Percentiles rank a stretch among this genome's conserved stretches.
phyloP scores from a whole-genome alignment of 2,113 vertebrate genomes.

The Psettodes erumei region DNA sequence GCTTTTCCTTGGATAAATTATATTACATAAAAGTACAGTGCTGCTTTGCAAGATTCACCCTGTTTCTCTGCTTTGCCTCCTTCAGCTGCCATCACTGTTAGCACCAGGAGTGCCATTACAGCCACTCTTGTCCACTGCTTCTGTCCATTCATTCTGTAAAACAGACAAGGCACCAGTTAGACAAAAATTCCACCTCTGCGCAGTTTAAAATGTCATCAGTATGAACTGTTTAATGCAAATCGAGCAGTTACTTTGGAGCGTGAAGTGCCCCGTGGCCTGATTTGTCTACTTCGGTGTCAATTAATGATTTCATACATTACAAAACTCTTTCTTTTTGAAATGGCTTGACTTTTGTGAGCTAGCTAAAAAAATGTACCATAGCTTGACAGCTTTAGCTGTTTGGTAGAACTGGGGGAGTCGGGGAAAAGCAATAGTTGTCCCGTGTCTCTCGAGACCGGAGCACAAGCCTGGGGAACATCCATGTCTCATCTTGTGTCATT shows the following conservation, averaged over 20 bases:
- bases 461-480: constrained; percentile 29
- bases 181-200: too few species aligned
- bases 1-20: too few species aligned
- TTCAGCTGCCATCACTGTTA: constrained; percentile 77
- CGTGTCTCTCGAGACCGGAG: constrained; percentile 10
- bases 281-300: neutral
- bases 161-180: neutral
- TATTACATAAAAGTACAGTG: too few species aligned
- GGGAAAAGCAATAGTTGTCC: constrained; percentile 6
- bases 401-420: neutral
- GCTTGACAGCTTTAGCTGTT: constrained; percentile 7
- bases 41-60: constrained; percentile 61
- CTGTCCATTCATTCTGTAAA: constrained; percentile 79
- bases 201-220: neutral
- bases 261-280: neutral
- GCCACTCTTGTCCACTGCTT: constrained; percentile 78
- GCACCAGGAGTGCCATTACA: constrained; percentile 76
- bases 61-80: constrained; percentile 81
- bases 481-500: constrained; percentile 34
- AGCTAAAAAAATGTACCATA: neutral
- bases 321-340: neutral
- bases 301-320: neutral
- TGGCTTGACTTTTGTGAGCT: neutral
- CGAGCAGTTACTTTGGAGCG: neutral
- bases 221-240: neutral